phyloP scores from a whole-genome alignment of 2,113 vertebrate species.

The Seriola aureovittata region DNA sequence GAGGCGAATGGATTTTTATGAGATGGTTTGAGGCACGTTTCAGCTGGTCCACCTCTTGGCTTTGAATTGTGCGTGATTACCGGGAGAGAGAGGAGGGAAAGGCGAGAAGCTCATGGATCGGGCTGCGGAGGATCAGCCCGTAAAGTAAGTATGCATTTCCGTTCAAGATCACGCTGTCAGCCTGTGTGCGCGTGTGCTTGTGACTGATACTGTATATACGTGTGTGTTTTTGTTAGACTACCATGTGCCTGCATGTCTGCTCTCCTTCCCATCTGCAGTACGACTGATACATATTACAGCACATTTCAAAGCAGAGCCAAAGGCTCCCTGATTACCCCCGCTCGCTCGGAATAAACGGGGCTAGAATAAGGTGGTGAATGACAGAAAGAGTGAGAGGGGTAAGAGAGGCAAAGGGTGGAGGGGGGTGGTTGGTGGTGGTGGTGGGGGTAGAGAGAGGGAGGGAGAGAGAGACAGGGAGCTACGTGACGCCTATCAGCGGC shows the following conservation, averaged over 20 bases:
- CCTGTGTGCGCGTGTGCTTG: conserved; percentile 39
- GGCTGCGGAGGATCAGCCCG: conserved; percentile 67
- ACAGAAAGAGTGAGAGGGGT: conserved; percentile 65
- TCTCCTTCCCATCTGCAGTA: conserved; percentile 14
- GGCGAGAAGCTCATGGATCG: conserved; percentile 74
- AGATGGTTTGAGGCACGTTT: conserved; percentile 62
- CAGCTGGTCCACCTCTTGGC: conserved; percentile 50
- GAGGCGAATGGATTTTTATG: conserved; percentile 70
- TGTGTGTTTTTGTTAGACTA: conserved; percentile 43
- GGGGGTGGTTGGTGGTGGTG: conserved; percentile 29
- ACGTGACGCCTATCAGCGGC: conserved; percentile 83
- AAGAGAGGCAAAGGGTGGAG: conserved; percentile 35
- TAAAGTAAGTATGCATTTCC: conserved; percentile 79
- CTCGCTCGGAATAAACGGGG: conserved; percentile 37
- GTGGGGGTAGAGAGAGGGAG: conserved; percentile 41
- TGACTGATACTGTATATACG: conserved; percentile 6
- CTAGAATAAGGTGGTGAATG: conserved; percentile 57
- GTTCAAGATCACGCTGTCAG: conserved; percentile 45
- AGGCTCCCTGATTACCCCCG: not conserved
- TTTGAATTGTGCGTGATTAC: conserved; percentile 67
- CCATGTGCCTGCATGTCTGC: conserved; percentile 43
- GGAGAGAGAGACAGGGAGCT: conserved; percentile 71
- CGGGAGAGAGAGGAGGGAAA: conserved; percentile 19
- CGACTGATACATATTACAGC: conserved; percentile 44
- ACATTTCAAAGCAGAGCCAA: not conserved